Evolutionary conservation across 1,140 invertebrate species (phyloP).

Genomic region (Calliphora vicina): DNA sequence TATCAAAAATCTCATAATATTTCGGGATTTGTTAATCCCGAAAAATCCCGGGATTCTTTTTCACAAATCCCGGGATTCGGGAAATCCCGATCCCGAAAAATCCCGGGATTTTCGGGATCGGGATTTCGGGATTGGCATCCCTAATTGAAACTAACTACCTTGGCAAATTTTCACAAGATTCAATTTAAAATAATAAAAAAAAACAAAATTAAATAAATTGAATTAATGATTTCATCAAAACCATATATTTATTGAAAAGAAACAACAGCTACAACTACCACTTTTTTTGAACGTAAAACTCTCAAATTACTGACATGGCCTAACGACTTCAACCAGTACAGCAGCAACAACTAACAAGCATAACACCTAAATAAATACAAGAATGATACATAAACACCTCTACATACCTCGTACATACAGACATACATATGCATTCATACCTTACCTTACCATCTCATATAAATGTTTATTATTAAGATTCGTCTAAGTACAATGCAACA

Average conservation of each 20-base stretch:
- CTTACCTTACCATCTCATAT: background rate
- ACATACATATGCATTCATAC: too few relatives aligned
- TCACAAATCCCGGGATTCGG: too few relatives aligned
- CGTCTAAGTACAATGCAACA: conserved; percentile 36
- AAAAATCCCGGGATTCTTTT: too few relatives aligned
- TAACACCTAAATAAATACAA: background rate
- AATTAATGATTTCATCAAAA: conserved; percentile 33
- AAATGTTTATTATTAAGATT: conserved; percentile 35
- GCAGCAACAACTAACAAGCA: background rate
- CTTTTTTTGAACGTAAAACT: background rate
- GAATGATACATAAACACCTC: background rate
- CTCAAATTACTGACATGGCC: conserved; percentile 30
- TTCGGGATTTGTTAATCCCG: too few relatives aligned
- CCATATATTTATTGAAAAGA: conserved; percentile 25
- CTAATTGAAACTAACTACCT: too few relatives aligned
- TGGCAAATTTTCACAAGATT: too few relatives aligned
- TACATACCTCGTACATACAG: too few relatives aligned
- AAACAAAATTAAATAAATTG: background rate
- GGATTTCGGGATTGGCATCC: too few relatives aligned
- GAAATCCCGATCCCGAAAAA: too few relatives aligned
- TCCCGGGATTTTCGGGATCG: too few relatives aligned
- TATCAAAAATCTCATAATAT: too few relatives aligned
- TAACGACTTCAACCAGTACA: conserved; percentile 17
- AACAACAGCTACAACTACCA: background rate
- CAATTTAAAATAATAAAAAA: too few relatives aligned